Percentiles rank a stretch among this genome's conserved stretches.
These are phyloP conservation scores for Silurus glanis DNA, from an alignment of 2,113 vertebrate genomes.

Conservation along the genomic window DNA sequence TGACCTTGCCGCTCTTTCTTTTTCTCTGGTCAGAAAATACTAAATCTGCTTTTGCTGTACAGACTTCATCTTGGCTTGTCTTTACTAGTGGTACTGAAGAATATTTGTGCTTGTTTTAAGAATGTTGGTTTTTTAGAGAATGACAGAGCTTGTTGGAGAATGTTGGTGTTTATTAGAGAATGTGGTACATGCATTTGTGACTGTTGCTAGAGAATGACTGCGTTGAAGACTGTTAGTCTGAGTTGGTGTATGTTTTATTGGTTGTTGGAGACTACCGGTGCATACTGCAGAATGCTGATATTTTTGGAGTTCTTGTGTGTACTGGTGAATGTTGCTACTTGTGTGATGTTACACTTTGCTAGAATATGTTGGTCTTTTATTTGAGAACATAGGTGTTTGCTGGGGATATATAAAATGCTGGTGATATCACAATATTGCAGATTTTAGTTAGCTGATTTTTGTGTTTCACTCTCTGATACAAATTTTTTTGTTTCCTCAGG, in stretches of 20 bases:
- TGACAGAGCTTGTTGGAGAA: not conserved
- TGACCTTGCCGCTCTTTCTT: too few relatives aligned
- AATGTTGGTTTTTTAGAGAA: not conserved
- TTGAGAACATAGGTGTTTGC: not conserved
- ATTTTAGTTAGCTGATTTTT: not conserved
- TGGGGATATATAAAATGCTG: not conserved
- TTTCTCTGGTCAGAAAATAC: too few relatives aligned
- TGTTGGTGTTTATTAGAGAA: not conserved
- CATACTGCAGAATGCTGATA: not conserved
- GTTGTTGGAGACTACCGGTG: not conserved
- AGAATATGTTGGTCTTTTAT: not conserved
- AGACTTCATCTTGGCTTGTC: too few relatives aligned
- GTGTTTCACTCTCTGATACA: not conserved
- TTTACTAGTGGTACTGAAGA: not conserved
- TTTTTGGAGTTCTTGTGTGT: not conserved
- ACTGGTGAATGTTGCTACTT: not conserved
- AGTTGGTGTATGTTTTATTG: too few relatives aligned
- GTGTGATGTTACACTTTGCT: not conserved
- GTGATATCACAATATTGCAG: not conserved
- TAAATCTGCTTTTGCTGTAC: too few relatives aligned
- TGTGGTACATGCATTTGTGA: not conserved
- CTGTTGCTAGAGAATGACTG: too few relatives aligned
- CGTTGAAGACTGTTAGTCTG: not conserved
- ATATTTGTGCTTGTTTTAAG: not conserved
- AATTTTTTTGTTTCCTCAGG: slow-evolving; percentile 55